phyloP scores from a whole-genome alignment of 2,797 vertebrate genomes.

The Brachyalestes nurse region DNA sequence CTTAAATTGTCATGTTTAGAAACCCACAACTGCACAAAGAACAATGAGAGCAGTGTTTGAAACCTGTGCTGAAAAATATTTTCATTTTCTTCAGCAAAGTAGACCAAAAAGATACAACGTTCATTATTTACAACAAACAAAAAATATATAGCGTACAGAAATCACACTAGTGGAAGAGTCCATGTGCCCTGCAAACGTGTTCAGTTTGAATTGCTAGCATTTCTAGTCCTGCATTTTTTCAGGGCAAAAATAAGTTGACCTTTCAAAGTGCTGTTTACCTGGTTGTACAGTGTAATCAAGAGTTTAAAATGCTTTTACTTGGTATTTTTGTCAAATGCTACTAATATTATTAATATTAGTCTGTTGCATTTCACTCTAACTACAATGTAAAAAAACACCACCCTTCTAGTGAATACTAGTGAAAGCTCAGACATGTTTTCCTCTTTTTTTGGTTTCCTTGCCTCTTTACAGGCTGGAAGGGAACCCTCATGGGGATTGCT shows the following conservation, averaged over 20 bases:
- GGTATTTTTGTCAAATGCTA: background rate
- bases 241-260: background rate
- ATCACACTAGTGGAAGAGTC: too few species aligned
- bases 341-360: background rate
- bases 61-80: background rate
- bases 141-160: background rate
- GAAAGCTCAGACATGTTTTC: conserved; percentile 1
- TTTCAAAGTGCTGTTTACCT: background rate
- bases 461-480: conserved; percentile 87
- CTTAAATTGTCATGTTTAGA: background rate
- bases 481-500: conserved; percentile 88
- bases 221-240: background rate
- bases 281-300: background rate
- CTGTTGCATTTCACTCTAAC: background rate
- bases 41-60: background rate
- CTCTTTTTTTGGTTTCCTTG: conserved; percentile 14
- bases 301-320: background rate
- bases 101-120: background rate
- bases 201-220: background rate
- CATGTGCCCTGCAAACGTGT: background rate
- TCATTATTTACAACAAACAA: background rate
- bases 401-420: background rate
- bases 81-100: background rate
- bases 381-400: background rate
- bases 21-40: background rate